phyloP scores from a whole-genome alignment of 2,797 vertebrate species.

The Erethizon dorsatum region DNA sequence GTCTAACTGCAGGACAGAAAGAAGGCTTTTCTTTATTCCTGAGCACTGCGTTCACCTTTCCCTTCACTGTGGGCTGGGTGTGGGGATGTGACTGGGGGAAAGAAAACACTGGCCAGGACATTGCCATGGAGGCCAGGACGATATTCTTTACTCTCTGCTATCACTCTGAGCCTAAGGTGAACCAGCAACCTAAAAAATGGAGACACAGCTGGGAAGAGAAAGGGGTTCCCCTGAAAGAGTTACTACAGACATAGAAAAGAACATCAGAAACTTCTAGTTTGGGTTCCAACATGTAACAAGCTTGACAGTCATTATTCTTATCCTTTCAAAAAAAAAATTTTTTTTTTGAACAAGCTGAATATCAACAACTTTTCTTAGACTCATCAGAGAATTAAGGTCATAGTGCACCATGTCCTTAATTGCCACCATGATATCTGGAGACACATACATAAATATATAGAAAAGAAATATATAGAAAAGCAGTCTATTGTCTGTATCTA shows the following conservation, averaged over 20 bases:
- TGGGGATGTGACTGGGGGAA: neutral
- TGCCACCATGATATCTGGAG: neutral
- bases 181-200: neutral
- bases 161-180: neutral
- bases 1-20: neutral
- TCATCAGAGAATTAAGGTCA: neutral
- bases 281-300: neutral
- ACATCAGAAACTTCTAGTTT: neutral
- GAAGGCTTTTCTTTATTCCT: neutral
- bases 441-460: neutral
- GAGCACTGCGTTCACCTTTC: neutral
- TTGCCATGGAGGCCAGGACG: neutral
- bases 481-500: neutral
- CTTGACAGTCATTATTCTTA: neutral
- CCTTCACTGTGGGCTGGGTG: neutral
- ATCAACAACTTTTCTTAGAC: neutral
- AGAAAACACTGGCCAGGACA: neutral
- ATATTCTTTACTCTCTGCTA: neutral
- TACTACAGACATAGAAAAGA: neutral
- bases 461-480: neutral
- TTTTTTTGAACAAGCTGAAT: neutral
- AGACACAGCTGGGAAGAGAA: neutral
- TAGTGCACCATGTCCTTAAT: neutral
- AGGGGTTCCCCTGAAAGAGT: neutral
- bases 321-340: neutral